Evolutionary conservation across 2,888 invertebrate genomes (phyloP).

Genomic region (Andricus quercusramuli): DNA sequence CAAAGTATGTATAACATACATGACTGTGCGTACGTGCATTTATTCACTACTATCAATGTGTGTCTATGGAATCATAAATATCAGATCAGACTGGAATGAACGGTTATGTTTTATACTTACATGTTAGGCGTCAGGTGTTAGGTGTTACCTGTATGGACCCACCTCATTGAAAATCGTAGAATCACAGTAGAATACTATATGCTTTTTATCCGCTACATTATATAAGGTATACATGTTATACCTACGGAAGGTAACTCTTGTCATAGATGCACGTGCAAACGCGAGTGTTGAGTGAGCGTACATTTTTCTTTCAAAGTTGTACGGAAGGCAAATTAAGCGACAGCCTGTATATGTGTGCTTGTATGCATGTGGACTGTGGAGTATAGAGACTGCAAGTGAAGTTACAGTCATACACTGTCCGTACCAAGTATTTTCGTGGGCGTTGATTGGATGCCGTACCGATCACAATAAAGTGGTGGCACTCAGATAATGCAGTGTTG

Average conservation of each 20-base stretch:
- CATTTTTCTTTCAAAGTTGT: slow-evolving; percentile 4
- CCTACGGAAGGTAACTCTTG: slow-evolving; percentile 8
- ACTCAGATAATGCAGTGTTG: slow-evolving; percentile 3
- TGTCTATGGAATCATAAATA: slow-evolving; percentile 26
- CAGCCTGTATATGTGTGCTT: neutral
- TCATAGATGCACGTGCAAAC: slow-evolving; percentile 6
- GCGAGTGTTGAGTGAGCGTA: slow-evolving; percentile 10
- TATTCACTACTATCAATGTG: neutral
- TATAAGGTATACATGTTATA: neutral
- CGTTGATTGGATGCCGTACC: neutral
- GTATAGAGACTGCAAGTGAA: neutral
- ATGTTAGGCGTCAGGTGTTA: neutral
- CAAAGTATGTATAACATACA: neutral
- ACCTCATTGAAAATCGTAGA: slow-evolving; percentile 29
- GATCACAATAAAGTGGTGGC: slow-evolving; percentile 10
- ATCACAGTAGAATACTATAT: neutral
- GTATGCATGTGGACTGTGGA: neutral
- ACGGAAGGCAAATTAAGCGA: slow-evolving; percentile 5
- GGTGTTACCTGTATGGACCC: neutral
- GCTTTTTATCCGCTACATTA: neutral
- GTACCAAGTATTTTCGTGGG: slow-evolving; percentile 8
- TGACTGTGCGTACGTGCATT: neutral
- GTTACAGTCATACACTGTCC: neutral
- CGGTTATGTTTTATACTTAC: slow-evolving; percentile 11
- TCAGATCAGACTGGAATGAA: slow-evolving; percentile 28